phyloP scores from a whole-genome alignment of 2,888 invertebrate species.

The Hyalella azteca region DNA sequence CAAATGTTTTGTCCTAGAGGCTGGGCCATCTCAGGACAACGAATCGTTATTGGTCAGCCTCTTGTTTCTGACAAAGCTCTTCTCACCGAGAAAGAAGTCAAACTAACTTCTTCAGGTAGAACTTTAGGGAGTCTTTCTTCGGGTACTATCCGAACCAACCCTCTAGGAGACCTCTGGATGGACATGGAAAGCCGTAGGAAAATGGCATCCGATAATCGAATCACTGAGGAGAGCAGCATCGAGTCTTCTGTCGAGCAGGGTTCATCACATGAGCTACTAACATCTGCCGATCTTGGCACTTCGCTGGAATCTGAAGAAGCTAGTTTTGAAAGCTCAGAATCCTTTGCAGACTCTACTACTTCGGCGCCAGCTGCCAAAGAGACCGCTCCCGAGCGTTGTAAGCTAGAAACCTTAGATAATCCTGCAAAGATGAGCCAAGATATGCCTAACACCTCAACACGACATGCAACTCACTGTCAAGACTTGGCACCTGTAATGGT shows the following conservation, averaged over 20 bases:
- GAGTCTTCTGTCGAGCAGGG: conserved; percentile 24
- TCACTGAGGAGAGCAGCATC: conserved; percentile 27
- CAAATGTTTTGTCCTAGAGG: conserved; percentile 54
- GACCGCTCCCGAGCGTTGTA: not conserved
- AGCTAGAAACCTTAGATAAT: no score
- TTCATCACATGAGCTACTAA: conserved; percentile 15
- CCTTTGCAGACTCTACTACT: not conserved
- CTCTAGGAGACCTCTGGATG: conserved; percentile 52
- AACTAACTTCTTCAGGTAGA: not conserved
- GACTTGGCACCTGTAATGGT: not conserved
- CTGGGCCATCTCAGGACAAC: conserved; percentile 54
- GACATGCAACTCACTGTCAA: not conserved
- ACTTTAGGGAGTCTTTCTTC: conserved; percentile 14
- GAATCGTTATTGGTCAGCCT: conserved; percentile 53
- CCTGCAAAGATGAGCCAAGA: conserved; percentile 5
- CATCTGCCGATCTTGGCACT: conserved; percentile 19
- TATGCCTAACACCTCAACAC: not conserved
- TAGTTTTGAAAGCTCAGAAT: conserved; percentile 20
- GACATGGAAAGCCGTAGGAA: conserved; percentile 40
- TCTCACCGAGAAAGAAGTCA: not conserved
- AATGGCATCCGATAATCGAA: conserved; percentile 29
- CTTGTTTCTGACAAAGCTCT: conserved; percentile 38
- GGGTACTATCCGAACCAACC: conserved; percentile 52
- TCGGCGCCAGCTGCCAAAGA: not conserved
- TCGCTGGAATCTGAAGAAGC: conserved; percentile 35